Conservation (phyloP, 64 coral and sea anemone species). For the Astreopora myriophthalma region DNA sequence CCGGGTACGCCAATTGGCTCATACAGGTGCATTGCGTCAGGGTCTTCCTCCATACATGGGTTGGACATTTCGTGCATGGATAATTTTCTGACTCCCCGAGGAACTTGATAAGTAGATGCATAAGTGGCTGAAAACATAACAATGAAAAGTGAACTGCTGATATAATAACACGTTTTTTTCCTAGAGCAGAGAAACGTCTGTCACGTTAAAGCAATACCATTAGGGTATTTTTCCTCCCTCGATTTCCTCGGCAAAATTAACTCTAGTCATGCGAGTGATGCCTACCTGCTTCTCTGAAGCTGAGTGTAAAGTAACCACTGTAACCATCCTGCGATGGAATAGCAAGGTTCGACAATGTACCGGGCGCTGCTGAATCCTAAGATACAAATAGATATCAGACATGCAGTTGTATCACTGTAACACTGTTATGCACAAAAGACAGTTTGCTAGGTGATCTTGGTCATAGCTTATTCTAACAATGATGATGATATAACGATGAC, state of each 20-base stretch:
- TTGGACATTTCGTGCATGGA: constrained; percentile 7
- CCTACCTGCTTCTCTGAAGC: constrained; percentile 2
- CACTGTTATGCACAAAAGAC: no score
- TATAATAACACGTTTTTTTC: no score
- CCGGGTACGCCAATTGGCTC: not conserved
- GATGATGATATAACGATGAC: no score
- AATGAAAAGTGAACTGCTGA: not conserved
- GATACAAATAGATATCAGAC: not conserved
- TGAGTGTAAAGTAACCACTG: constrained; percentile 12
- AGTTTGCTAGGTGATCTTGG: no score
- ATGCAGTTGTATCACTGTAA: no score
- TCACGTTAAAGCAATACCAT: no score
- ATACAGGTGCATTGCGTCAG: not conserved
- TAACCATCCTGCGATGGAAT: not conserved
- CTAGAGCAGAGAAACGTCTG: no score
- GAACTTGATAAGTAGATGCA: constrained; percentile 3
- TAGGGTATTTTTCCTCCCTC: no score
- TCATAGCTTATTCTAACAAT: no score
- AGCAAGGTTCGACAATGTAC: not conserved
- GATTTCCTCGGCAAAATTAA: not conserved
- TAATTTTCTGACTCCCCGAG: not conserved
- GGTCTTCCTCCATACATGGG: not conserved
- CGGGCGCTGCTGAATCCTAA: not conserved
- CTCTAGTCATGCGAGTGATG: no score
- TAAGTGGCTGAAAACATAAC: not conserved